phyloP scores from a whole-genome alignment of 2,797 vertebrate species.

The Myotis findleyi region DNA sequence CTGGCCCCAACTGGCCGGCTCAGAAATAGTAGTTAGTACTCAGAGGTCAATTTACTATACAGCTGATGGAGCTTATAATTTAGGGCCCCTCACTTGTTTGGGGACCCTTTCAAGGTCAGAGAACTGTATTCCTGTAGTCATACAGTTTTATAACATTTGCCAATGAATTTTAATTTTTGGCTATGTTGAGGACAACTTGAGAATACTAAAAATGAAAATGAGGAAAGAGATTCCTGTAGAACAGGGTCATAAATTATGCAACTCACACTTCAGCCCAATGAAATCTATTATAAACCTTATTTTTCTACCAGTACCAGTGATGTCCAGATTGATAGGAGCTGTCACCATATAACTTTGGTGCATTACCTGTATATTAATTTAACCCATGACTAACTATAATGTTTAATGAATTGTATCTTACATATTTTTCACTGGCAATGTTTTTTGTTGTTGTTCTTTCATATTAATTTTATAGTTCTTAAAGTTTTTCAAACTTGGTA shows the following conservation, averaged over 20 bases:
- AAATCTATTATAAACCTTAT: conserved; percentile 19
- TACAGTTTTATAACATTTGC: neutral
- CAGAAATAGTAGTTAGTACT: neutral
- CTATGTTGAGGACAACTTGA: neutral
- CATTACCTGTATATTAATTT: conserved; percentile 7
- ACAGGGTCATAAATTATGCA: conserved; percentile 9
- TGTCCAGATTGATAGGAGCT: neutral
- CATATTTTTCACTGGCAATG: neutral
- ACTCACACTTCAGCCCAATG: neutral
- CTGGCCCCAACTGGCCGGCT: conserved; percentile 31
- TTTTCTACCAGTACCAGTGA: neutral
- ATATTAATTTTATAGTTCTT: conserved; percentile 24
- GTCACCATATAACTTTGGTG: neutral
- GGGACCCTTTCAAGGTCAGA: neutral
- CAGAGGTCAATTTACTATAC: neutral
- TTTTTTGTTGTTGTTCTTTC: neutral
- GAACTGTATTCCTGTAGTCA: neutral
- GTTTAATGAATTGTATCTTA: neutral
- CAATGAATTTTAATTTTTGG: neutral
- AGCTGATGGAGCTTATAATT: neutral
- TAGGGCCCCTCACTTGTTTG: neutral
- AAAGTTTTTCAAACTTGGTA: conserved; percentile 10
- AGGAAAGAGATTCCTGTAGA: neutral
- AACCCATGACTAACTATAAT: neutral
- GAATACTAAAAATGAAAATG: conserved; percentile 6